A percentile compares a stretch with the other conserved stretches of the same genome.
Evolutionary conservation across 2,113 vertebrate species (phyloP).

Genomic region (Rhea americana): DNA sequence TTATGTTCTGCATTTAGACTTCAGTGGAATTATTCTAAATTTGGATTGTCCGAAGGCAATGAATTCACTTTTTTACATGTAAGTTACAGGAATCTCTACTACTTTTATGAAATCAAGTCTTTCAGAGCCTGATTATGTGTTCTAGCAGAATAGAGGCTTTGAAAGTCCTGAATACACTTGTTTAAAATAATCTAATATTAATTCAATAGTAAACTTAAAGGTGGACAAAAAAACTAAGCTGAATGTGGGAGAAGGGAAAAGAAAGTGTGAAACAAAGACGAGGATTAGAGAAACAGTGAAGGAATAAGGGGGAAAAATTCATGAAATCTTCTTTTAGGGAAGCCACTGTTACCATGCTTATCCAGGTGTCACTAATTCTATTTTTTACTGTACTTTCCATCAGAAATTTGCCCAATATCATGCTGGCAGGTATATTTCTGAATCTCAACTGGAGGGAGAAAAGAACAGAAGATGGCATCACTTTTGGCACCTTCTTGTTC

Average conservation of each 20-base stretch:
- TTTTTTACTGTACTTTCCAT: neutral
- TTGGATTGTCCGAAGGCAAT: neutral
- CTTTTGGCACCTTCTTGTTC: neutral
- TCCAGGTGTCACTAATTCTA: neutral
- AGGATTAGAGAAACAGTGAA: neutral
- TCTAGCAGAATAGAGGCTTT: neutral
- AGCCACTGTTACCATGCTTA: neutral
- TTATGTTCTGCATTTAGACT: neutral
- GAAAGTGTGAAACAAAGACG: neutral
- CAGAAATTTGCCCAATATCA: neutral
- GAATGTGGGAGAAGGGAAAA: neutral
- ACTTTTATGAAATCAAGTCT: neutral
- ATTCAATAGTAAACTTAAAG: slow-evolving; percentile 13
- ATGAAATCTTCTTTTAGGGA: neutral
- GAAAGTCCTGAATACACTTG: neutral
- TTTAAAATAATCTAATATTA: neutral
- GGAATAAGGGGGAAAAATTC: neutral
- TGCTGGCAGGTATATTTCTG: neutral
- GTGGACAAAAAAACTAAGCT: neutral
- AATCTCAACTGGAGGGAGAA: neutral
- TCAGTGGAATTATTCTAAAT: neutral
- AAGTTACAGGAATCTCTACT: neutral
- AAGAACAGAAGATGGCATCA: neutral
- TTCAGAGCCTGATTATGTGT: neutral
- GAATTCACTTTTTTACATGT: neutral